Base-by-base conservation (phyloP, 2,113 vertebrate genomes). In the Anarrhichthys ocellatus region DNA sequence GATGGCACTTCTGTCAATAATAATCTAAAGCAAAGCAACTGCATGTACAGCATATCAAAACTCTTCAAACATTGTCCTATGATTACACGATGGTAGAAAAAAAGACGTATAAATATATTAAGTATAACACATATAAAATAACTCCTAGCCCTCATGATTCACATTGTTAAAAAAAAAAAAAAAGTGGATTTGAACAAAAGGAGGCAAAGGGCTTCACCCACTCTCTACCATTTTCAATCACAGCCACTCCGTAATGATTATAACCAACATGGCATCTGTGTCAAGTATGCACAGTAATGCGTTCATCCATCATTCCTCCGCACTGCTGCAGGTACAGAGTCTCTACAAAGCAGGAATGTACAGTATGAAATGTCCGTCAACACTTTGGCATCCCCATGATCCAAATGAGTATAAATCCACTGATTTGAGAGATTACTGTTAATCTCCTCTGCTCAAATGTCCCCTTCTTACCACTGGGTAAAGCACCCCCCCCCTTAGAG, bases 371-470 rank as follows among this genome's bases (percentile, higher is more conserved):
- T 52, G 84, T 84, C 81, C 40, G 80, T 52, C 68, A 54, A 76
- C 75, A 73, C 82, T 84, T 80, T 79, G 78, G 80, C 79, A 29
- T 54, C 65, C 68, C 17, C 81, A 48, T 76, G 54, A 50, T 80
- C 87, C 83, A 83, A 83, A 90, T 75, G 73, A 88, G 81, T 79
- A 80, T 70, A 88, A 92, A 91, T 90, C 86, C 89, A 84, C 86
- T 64, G 61, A 82, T 90, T 83, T 36, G 4, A 59, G 81, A 78
- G 90, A 92, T 93, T 90, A 90, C 38, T 7, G 22, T 72, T 83
- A 87, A 93, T 90, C 87, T 91, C 71, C 73, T 87, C 83, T 24
- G 50, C 79, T 92, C 82, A 79, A 88, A 90, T 87, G 87, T 86
- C 73, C 71, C 83, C 72, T 82, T 76, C 76, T 87, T 82, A 70